Evolutionary conservation across 2,113 vertebrate species (phyloP).

Genomic region (Anhinga anhinga): DNA sequence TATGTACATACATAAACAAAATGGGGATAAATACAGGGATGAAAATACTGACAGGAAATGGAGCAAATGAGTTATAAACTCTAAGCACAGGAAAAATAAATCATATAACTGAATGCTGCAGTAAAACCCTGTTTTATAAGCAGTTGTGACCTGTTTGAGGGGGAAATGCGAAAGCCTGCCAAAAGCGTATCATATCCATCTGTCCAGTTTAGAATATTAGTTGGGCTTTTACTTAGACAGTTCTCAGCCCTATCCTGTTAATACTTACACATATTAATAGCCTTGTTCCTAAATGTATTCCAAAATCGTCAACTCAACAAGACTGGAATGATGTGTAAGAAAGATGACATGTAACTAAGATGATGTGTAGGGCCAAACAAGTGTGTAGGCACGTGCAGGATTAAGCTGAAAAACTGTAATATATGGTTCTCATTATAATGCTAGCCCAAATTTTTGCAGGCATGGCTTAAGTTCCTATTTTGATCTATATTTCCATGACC

Average conservation of each 20-base stretch:
- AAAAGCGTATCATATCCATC: conserved; percentile 22
- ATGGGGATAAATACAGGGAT: neutral
- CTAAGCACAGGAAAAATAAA: conserved; percentile 5
- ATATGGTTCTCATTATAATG: neutral
- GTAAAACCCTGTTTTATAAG: conserved; percentile 30
- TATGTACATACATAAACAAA: neutral
- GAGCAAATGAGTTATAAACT: conserved; percentile 11
- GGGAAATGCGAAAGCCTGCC: conserved; percentile 15
- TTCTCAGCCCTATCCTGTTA: neutral
- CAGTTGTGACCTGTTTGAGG: conserved; percentile 28
- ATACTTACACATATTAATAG: neutral
- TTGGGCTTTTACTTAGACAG: neutral
- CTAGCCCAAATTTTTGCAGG: neutral
- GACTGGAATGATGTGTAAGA: neutral
- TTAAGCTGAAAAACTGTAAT: neutral
- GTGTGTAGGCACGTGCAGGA: neutral
- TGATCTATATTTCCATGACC: neutral
- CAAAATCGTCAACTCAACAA: neutral
- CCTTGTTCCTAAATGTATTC: neutral
- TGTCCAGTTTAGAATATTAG: conserved; percentile 1
- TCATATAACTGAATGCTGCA: neutral
- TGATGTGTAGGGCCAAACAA: neutral
- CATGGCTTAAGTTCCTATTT: neutral
- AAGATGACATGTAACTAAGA: neutral
- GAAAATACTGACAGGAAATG: neutral